Evolutionary conservation across 1,140 invertebrate species (phyloP).

Genomic region (Tetragnatha versicolor): DNA sequence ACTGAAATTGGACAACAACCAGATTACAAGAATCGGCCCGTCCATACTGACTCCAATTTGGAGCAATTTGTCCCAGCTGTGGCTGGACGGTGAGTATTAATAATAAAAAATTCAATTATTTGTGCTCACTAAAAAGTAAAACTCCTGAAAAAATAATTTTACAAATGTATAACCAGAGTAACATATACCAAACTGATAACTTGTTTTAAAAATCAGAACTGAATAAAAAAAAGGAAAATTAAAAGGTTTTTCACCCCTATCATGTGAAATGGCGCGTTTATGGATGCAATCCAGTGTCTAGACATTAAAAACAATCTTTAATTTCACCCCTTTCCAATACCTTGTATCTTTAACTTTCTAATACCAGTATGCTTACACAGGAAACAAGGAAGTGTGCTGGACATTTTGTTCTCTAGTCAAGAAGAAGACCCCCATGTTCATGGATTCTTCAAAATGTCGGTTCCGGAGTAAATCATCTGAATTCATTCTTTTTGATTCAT

Average conservation of each 20-base stretch:
- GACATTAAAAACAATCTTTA: not conserved
- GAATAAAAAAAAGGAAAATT: not conserved
- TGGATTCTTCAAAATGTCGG: not conserved
- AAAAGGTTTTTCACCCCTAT: not conserved
- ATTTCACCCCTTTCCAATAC: not conserved
- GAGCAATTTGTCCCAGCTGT: constrained; percentile 8
- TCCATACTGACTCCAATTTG: not conserved
- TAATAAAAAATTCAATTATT: not conserved
- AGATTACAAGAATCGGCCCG: not conserved
- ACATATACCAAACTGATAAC: not conserved
- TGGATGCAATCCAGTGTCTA: not conserved
- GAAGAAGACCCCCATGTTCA: not conserved
- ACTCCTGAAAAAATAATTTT: not conserved
- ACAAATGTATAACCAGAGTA: not conserved
- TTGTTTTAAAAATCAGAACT: not conserved
- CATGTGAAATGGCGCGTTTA: not conserved
- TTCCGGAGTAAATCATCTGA: too few relatives aligned
- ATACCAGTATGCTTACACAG: not conserved
- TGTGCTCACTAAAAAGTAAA: not conserved
- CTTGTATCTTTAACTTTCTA: not conserved
- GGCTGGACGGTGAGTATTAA: constrained; percentile 17
- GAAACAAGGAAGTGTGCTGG: not conserved
- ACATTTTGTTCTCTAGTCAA: not conserved
- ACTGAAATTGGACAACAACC: constrained; percentile 18
- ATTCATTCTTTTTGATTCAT: too few relatives aligned